Conservation (phyloP, 2,113 vertebrate species). For the Epinephelus moara region DNA sequence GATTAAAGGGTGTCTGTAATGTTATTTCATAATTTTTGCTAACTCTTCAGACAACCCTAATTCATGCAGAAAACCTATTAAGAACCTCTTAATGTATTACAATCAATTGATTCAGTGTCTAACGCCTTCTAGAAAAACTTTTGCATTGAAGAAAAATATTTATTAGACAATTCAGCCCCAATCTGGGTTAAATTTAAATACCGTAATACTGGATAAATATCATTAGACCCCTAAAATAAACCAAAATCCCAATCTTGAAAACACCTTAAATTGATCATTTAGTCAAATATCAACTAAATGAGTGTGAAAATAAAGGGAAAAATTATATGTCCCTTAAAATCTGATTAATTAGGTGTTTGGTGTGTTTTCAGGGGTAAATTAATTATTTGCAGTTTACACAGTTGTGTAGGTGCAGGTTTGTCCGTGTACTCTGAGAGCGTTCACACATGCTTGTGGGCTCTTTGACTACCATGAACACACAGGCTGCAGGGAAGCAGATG, state of each 20-base stretch:
- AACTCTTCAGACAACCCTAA: too few species aligned
- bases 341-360: not conserved
- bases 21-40: too few species aligned
- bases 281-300: not conserved
- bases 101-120: too few species aligned
- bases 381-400: not conserved
- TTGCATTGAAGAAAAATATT: too few species aligned
- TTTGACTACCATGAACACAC: not conserved
- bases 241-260: not conserved
- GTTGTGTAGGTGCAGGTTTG: not conserved
- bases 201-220: not conserved
- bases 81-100: too few species aligned
- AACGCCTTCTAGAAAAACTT: too few species aligned
- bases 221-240: not conserved
- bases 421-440: not conserved
- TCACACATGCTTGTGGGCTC: not conserved
- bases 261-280: not conserved
- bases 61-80: too few species aligned
- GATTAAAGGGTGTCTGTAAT: too few species aligned
- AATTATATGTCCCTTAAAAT: too few species aligned
- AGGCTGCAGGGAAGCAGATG: not conserved
- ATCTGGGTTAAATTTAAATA: not conserved
- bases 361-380: not conserved
- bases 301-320: not conserved
- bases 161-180: too few species aligned